Evolutionary conservation across 2,113 vertebrate species (phyloP), one percentile per base, ranked within the genome.

Genomic region (Brachypteracias leptosomus): DNA sequence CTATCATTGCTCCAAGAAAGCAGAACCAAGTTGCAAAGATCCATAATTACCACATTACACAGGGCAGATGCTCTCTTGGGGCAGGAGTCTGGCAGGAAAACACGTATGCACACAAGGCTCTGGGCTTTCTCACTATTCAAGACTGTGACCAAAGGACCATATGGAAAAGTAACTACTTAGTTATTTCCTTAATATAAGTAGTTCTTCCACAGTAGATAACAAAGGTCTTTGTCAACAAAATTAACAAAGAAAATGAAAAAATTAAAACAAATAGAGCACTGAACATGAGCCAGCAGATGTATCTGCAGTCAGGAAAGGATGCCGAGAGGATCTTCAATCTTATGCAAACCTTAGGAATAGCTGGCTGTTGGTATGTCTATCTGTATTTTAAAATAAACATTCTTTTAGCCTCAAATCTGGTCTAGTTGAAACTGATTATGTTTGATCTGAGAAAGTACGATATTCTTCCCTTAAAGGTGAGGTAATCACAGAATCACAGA

Each of bases 31-130:
- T 46, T 74, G n/a, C 78, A 83, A 96, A 79, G 55, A 91, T 47
- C 18, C 14, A 3, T 73, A 89, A 93, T 95, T 89, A 94, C 40
- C 44, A 33, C 72, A 88, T 58, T 76, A 90, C 28, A 82, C 1
- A 84, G 35, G 89, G 82, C 76, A 97, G 77, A 91, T 76, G 80
- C 46, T 52, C 55, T 74, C 51, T 46, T 85, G 95, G 94, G 86
- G 83, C 59, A 47, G 74, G 52, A 85, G 18, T 40, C 67, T 93
- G 89, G 82, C 91, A 91, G 0, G 2, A 40, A 33, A 88, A 77
- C 51, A 49, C 0, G 1, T 8, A 47, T 0, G 0, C 36, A 55
- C 51, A 38, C 19, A 61, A 58, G 35, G 51, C 59, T 61, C 81
- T 2, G 16, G 6, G 24, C 46, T 78, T 44, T 61, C 38, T 67